Base-by-base conservation (phyloP, 1,140 invertebrate species). In the Chironomus striatipennis region DNA sequence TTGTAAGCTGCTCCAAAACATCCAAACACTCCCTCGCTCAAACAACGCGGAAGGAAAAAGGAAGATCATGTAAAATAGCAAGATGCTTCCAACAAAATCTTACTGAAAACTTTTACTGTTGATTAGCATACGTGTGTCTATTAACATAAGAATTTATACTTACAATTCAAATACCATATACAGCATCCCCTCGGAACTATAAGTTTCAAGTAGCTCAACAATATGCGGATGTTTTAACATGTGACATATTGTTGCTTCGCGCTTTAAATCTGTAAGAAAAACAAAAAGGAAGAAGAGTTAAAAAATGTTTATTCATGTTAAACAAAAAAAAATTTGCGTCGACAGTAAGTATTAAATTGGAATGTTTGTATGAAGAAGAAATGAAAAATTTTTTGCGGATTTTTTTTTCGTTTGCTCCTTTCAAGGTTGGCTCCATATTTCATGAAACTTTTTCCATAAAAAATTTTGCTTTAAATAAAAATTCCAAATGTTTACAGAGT, bases 151-250 rank as follows among this genome's bases (percentile, higher is more conserved):
- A 34, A 34, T 34, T 34, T 34, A 80, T 81, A 90, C 95, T 96
- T 88, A 98, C 97, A 95, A 97, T 90, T 99, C 97, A 86, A 98
- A 98, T 76, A 99, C 95, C 97, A 99, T 98, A 82, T 98, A 98
- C 2, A 99, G 87, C 92, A 98, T 97, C 79, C 97, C 97, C 85
- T 98, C 96, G 8, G 96, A 98, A 79, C 95, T 97, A 87, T 99
- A 99, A 0, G 97, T 99, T 84, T 99, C 97, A 75, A 98, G 84
- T 42, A 99, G 87, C 84, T 99, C 97, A 73, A 98, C 96, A 77
- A 99, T 98, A 84, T 98, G 97, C 4, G 95, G 95, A 87, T 99
- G 97, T 83, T 99, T 99, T 76, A 99, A 84, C 92, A 98, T 96
- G 83, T 98, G 97, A 85, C 97, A 99, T 88, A 99, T 98, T 84